phyloP scores from a whole-genome alignment of 2,113 vertebrate species.

The Mesocricetus auratus region DNA sequence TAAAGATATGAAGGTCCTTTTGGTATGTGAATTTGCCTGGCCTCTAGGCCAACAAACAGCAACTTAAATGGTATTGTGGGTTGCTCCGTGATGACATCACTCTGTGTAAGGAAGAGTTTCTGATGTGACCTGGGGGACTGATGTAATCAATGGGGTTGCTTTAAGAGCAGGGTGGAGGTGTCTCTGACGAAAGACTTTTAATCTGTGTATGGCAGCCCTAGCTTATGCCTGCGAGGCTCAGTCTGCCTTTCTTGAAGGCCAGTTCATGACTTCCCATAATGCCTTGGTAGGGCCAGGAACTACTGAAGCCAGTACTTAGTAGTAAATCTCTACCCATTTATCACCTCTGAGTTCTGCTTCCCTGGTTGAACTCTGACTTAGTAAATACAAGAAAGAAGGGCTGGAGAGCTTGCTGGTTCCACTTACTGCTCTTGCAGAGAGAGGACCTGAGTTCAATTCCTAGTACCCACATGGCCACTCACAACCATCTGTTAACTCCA shows the following conservation, averaged over 20 bases:
- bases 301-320: neutral
- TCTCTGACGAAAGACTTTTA: neutral
- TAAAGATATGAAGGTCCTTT: neutral
- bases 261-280: neutral
- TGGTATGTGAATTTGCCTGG: neutral
- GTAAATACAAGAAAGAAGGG: neutral
- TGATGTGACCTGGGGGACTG: neutral
- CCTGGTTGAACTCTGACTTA: neutral
- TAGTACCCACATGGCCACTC: no score
- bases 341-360: neutral
- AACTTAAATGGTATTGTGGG: neutral
- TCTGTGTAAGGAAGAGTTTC: constrained; percentile 27
- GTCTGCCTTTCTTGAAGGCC: neutral
- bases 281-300: neutral
- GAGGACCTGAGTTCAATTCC: neutral
- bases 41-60: neutral
- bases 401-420: neutral
- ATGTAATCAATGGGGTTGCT: neutral
- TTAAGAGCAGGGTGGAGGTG: neutral
- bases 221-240: neutral
- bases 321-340: neutral
- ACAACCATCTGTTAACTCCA: neutral
- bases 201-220: neutral
- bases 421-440: neutral
- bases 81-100: neutral